Conservation (phyloP, 1,140 invertebrate genomes). For the Eufriesea mexicana region DNA sequence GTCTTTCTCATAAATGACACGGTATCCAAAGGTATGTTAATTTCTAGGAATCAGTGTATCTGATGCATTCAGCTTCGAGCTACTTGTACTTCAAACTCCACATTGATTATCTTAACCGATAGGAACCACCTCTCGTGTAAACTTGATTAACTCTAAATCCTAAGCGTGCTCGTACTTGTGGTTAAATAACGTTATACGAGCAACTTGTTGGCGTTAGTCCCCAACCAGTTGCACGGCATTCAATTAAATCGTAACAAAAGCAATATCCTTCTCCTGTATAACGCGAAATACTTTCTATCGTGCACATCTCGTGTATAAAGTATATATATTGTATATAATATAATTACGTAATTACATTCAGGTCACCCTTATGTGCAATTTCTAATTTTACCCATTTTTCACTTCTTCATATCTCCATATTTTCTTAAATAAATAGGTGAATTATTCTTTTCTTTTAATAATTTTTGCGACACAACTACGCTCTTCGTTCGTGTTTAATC, state of each 20-base stretch:
- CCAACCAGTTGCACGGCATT: neutral
- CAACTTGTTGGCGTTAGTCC: conserved; percentile 23
- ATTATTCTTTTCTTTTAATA: too few species aligned
- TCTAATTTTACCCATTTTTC: too few species aligned
- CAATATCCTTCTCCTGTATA: neutral
- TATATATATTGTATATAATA: too few species aligned
- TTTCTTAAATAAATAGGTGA: too few species aligned
- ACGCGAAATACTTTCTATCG: neutral
- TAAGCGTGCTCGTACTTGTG: neutral
- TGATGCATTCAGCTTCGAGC: neutral
- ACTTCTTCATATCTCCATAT: too few species aligned
- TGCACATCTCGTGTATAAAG: too few species aligned
- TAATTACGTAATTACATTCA: too few species aligned
- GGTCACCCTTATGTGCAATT: too few species aligned
- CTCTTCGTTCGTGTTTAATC: too few species aligned
- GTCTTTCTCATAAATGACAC: too few species aligned
- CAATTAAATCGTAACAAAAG: conserved; percentile 13
- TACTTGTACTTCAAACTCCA: neutral
- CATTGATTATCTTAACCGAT: neutral
- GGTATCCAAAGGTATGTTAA: neutral
- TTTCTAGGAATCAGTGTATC: neutral
- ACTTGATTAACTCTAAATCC: conserved; percentile 24
- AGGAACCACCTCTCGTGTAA: neutral
- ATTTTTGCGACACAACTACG: too few species aligned
- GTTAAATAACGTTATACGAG: conserved; percentile 32